Evolutionary conservation across 2,113 vertebrate species (phyloP).

Genomic region (Asarcornis scutulata): DNA sequence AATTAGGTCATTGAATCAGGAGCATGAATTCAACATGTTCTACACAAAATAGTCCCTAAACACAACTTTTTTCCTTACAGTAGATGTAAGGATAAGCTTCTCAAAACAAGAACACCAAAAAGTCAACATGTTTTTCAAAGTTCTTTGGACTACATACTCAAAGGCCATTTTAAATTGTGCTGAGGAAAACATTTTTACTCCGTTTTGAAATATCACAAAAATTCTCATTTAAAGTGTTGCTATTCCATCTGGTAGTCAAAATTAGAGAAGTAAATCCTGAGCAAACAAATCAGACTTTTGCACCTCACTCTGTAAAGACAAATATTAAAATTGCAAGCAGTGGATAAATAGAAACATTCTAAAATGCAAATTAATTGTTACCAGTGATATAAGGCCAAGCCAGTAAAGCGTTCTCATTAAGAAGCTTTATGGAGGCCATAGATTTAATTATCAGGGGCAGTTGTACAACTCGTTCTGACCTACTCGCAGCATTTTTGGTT

Average conservation of each 20-base stretch:
- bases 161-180: conserved; percentile 7
- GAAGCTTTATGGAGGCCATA: conserved; percentile 61
- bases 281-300: conserved; percentile 60
- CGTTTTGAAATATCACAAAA: conserved; percentile 7
- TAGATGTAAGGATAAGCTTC: background rate
- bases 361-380: conserved; percentile 60
- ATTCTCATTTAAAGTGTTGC: background rate
- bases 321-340: conserved; percentile 49
- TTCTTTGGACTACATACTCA: conserved; percentile 8
- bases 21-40: background rate
- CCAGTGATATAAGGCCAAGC: conserved; percentile 45
- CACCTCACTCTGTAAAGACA: conserved; percentile 30
- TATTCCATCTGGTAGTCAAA: conserved; percentile 47
- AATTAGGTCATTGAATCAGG: background rate
- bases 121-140: background rate
- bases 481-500: conserved; percentile 44
- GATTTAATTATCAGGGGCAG: conserved; percentile 68
- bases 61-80: background rate
- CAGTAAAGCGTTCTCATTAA: conserved; percentile 46
- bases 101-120: conserved; percentile 21
- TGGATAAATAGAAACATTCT: conserved; percentile 52
- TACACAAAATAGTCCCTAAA: background rate
- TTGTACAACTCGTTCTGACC: conserved; percentile 57
- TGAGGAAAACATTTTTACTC: background rate
- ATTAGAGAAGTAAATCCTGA: conserved; percentile 48